Conservation (phyloP, 53 echinoderm and acorn worm genomes). For the Actinopyga echinites region DNA sequence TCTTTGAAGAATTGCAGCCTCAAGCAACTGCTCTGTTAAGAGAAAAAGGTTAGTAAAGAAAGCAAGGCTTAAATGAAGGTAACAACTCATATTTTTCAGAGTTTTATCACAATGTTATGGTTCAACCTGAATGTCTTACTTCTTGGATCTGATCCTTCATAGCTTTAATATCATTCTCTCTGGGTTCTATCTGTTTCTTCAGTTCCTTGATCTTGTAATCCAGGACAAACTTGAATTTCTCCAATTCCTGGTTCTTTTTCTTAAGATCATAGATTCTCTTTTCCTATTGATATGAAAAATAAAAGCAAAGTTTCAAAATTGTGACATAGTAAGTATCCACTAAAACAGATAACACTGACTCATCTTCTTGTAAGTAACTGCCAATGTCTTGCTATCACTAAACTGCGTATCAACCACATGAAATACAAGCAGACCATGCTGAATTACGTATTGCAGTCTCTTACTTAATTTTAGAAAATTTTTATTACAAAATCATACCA, state of each 20-base stretch:
- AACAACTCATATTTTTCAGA: too few species aligned
- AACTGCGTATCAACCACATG: too few species aligned
- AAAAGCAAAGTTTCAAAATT: not conserved
- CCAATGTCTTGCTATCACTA: too few species aligned
- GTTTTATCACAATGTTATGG: not conserved
- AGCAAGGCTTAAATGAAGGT: too few species aligned
- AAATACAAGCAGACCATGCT: too few species aligned
- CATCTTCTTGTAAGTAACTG: too few species aligned
- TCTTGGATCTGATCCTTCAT: constrained; percentile 99
- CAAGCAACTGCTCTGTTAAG: too few species aligned
- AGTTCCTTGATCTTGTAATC: constrained; percentile 99
- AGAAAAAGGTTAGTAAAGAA: too few species aligned
- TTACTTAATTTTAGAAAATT: too few species aligned
- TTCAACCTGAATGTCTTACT: constrained; percentile 38
- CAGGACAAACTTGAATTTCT: constrained; percentile 99
- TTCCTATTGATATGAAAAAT: constrained; percentile 58
- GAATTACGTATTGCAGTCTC: not conserved
- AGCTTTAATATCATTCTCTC: constrained; percentile 99
- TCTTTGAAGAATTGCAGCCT: too few species aligned
- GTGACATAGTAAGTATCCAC: not conserved
- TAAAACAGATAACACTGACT: too few species aligned
- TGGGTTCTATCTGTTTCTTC: constrained; percentile 98
- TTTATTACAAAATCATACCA: too few species aligned
- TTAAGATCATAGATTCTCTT: constrained; percentile 99
- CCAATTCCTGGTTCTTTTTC: constrained; percentile 99